phyloP scores from a whole-genome alignment of 2,888 invertebrate species.

The Netelia inedita region DNA sequence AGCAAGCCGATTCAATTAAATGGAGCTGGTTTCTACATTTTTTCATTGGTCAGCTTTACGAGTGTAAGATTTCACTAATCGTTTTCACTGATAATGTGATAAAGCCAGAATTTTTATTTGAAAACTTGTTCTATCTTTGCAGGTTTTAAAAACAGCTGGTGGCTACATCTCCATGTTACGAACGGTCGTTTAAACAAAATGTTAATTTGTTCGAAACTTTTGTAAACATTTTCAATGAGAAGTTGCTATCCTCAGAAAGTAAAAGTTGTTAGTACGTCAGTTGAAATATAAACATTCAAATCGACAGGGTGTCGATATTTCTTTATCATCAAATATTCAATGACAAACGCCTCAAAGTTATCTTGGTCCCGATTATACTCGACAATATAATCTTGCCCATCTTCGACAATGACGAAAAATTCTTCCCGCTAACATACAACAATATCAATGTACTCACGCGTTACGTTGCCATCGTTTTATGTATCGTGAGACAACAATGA shows the following conservation, averaged over 20 bases:
- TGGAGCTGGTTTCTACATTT: constrained; percentile 86
- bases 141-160: constrained; percentile 70
- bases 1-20: constrained; percentile 86
- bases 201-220: neutral
- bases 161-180: constrained; percentile 66
- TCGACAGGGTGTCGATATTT: neutral
- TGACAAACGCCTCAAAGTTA: too few relatives aligned
- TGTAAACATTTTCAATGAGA: too few relatives aligned
- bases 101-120: neutral
- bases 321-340: too few relatives aligned
- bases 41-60: constrained; percentile 86
- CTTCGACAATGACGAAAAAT: too few relatives aligned
- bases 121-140: neutral
- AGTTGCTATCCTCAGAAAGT: neutral
- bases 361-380: too few relatives aligned
- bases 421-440: too few relatives aligned
- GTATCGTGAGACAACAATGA: neutral
- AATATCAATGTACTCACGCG: neutral
- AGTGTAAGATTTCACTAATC: constrained; percentile 81
- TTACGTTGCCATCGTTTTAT: neutral
- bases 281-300: neutral
- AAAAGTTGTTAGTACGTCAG: neutral
- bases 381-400: too few relatives aligned
- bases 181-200: constrained; percentile 45
- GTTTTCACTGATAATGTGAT: neutral